Evolutionary conservation across 1,140 invertebrate species (phyloP), one percentile per base, ranked within the genome.

Genomic region (Tetragonula clypearis): DNA sequence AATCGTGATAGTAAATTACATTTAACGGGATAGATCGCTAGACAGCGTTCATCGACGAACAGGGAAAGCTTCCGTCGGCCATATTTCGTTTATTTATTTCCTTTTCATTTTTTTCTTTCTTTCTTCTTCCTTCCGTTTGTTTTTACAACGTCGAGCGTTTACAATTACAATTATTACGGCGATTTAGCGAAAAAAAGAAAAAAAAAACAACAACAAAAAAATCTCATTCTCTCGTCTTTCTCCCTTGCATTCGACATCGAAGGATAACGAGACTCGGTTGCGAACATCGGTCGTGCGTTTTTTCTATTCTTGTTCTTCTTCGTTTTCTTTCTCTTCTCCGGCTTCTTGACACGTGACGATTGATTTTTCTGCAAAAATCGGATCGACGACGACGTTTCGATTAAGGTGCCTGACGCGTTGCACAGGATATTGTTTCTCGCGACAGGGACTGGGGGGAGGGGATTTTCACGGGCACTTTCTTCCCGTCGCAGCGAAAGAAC

Each of bases 1-100:
- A 84, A 86, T 83, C 75, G 88, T 82, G 90, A 90, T 90, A 82
- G 86, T 88, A 84, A 85, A 85, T 82, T 88, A 88, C 87, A 85
- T 21, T 84, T 80, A 82, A 77, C 58, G 55, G 73, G 71, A 78
- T 62, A 62, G 41, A 49, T 49, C 6, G 6, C 41, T 49, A 49
- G 41, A 49, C 41, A 49, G 41, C 41, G 41, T 49, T 49, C 41
- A 49, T 49, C 41, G 41, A 49, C 41, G 41, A 49, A 49, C 41
- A 49, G 41, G 41, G 41, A 62, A 62, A 62, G 60, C 60, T 62
- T n/a, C 23, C 60, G 60, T n/a, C 23, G 23, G 23, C 60, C 60
- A 23, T 19, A 19, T 66, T 15, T 30, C 26, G n/a, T 15, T 66
- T 30, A 17, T 58, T 58, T 58, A 19, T 58, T 19, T 58, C 56